These are phyloP conservation scores for Parauchenoglanis ngamensis DNA, from an alignment of 2,797 vertebrate genomes.

Conservation along the genomic window DNA sequence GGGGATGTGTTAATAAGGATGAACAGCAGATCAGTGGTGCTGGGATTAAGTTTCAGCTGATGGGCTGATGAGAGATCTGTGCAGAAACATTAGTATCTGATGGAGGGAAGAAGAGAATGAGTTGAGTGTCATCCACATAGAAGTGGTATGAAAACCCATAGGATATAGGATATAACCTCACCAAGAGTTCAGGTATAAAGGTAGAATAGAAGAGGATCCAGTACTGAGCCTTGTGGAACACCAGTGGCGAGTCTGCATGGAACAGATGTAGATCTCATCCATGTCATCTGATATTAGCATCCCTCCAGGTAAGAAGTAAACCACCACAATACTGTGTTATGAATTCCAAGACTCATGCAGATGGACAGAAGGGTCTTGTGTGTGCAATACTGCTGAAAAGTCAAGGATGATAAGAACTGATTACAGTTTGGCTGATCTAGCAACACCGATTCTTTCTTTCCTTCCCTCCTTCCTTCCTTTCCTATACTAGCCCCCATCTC, in stretches of 20 bases:
- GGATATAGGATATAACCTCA: not conserved
- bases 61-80: not conserved
- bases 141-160: not conserved
- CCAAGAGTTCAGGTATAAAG: not conserved
- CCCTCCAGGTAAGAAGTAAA: not conserved
- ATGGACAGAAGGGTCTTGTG: not conserved
- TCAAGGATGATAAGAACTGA: not conserved
- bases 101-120: not conserved
- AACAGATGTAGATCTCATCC: not conserved
- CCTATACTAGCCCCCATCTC: not conserved
- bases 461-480: not conserved
- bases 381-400: not conserved
- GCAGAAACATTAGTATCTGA: not conserved
- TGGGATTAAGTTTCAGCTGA: too few relatives aligned
- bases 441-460: not conserved
- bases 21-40: too few relatives aligned
- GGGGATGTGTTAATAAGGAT: too few relatives aligned
- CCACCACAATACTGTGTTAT: not conserved
- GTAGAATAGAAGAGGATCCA: not conserved
- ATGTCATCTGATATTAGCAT: not conserved
- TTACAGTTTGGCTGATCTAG: not conserved
- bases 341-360: not conserved
- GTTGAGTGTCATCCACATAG: not conserved
- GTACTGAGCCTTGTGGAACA: not conserved
- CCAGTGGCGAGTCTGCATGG: not conserved